Base-by-base conservation (phyloP, 2,797 vertebrate genomes). In the Melanotaenia nigrans region DNA sequence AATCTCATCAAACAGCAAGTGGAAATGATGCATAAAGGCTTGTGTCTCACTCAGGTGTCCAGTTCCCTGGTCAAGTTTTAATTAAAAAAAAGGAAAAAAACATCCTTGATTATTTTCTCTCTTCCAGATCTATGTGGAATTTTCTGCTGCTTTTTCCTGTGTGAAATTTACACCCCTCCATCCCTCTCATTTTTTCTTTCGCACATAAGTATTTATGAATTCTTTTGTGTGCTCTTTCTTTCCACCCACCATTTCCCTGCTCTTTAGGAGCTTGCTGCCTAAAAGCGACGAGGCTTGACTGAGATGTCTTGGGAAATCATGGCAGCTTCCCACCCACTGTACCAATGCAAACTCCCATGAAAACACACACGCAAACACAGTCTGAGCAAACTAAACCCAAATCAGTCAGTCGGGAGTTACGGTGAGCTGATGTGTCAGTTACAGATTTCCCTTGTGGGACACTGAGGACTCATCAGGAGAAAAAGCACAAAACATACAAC, bases 241-340 rank as follows among this genome's bases (percentile, higher is more conserved):
- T 72, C 69, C 68, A 63, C 42, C 56, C 65, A 65, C 72, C 61
- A 28, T 68, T 77, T 78, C 59, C 68, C 77, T 53, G 64, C 81
- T 75, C 75, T 79, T 85, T 79, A 73, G 85, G 73, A 85, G 73
- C 85, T 84, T 82, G 86, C 67, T 85, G 78, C 86, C 77, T 89
- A 75, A 85, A 84, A 85, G 85, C 76, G 81, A 86, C 85, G 90
- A 92, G 75, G 89, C 84, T 81, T 87, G 89, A 89, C 89, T 78
- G 57, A 81, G 72, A 85, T 65, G 73, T 90, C 91, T 81, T 84
- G 92, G 90, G 89, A 93, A 94, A 94, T 93, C 89, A 93, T 89
- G 90, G 81, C 47, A 32, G 57, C 68, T 78, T 71, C 77, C 55
- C 65, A 78, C 82, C 73, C 81, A 47, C 79, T 77, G 75, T 73